Percentiles rank a stretch among this genome's conserved stretches.
phyloP scores from a whole-genome alignment of 2,888 invertebrate genomes.

The Notodonta ziczac region DNA sequence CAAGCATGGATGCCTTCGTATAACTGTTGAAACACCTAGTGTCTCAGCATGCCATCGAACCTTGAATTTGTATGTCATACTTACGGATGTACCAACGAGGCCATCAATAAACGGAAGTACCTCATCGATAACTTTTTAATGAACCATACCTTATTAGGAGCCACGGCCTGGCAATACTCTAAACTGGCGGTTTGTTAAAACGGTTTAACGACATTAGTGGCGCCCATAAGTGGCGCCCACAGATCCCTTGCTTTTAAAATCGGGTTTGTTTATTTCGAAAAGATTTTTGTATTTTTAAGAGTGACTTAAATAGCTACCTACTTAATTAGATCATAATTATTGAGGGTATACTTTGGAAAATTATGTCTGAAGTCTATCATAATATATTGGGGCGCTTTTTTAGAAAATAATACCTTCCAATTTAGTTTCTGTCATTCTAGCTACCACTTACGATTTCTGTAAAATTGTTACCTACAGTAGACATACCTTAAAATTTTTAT shows the following conservation, averaged over 20 bases:
- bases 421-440: too few species aligned
- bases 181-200: background rate
- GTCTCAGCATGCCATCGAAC: background rate
- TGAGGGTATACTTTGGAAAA: too few species aligned
- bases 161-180: background rate
- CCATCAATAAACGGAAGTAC: background rate
- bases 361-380: too few species aligned
- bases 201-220: background rate
- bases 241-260: background rate
- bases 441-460: too few species aligned
- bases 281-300: background rate
- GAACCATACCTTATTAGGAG: conserved; percentile 4
- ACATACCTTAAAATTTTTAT: too few species aligned
- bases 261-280: background rate
- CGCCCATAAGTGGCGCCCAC: background rate
- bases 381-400: too few species aligned
- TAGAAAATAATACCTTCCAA: too few species aligned
- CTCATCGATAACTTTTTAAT: conserved; percentile 4
- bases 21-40: background rate
- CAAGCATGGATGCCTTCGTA: background rate
- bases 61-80: background rate
- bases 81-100: background rate
- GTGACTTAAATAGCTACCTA: background rate
- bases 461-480: too few species aligned
- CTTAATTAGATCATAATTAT: background rate